phyloP scores from a whole-genome alignment of 2,113 vertebrate genomes.

The Cervus canadensis region DNA sequence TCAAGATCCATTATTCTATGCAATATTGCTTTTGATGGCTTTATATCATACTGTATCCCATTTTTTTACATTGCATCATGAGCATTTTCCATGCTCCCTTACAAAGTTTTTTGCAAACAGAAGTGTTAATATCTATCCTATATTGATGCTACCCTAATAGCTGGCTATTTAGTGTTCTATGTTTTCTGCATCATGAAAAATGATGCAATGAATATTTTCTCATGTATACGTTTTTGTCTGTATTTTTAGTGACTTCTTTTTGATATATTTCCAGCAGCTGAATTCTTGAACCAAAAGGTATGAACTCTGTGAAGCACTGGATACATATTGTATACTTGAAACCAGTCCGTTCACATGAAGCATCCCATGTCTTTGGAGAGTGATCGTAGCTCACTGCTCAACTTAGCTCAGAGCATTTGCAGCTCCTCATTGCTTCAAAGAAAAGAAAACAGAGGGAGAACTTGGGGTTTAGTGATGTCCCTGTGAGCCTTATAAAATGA shows the following conservation, averaged over 20 bases:
- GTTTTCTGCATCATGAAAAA: slow-evolving; percentile 8
- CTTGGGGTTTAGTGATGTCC: slow-evolving; percentile 15
- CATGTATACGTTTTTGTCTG: neutral
- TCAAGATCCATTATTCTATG: neutral
- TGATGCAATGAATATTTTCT: neutral
- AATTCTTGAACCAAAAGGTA: neutral
- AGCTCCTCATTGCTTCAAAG: neutral
- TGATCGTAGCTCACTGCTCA: neutral
- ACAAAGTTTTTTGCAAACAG: neutral
- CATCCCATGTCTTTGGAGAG: neutral
- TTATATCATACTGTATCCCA: neutral
- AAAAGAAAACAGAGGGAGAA: slow-evolving; percentile 1
- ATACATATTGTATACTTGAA: neutral
- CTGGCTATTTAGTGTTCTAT: neutral
- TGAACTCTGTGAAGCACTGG: neutral
- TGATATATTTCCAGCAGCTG: neutral
- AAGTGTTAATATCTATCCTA: neutral
- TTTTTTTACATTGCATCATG: neutral
- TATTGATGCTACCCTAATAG: neutral
- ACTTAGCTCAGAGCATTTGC: neutral
- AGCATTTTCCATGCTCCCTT: neutral
- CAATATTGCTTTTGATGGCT: neutral
- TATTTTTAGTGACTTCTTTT: neutral
- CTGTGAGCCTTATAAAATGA: slow-evolving; percentile 28
- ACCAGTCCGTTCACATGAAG: neutral